Evolutionary conservation across 1,140 invertebrate species (phyloP).

Genomic region (Druon quercuslanigerum): DNA sequence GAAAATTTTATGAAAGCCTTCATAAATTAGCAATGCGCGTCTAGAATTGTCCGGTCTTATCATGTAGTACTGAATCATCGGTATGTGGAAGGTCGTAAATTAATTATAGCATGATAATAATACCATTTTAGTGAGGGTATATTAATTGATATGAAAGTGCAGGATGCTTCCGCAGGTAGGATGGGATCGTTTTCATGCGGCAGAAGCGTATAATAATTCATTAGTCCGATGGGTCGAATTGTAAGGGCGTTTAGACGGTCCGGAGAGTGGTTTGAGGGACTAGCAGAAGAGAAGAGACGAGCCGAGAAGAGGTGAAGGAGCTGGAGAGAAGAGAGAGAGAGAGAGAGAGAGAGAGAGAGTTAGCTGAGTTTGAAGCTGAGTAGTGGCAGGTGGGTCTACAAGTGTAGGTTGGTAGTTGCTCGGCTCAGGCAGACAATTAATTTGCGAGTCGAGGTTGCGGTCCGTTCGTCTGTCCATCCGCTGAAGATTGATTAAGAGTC

Average conservation of each 20-base stretch:
- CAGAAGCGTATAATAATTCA: slow-evolving; percentile 62
- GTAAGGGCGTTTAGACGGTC: slow-evolving; percentile 45
- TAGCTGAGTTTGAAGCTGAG: slow-evolving; percentile 54
- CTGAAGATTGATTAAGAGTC: slow-evolving; percentile 61
- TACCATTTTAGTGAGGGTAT: too few relatives aligned
- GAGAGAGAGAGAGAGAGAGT: too few relatives aligned
- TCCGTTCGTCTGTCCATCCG: slow-evolving; percentile 45
- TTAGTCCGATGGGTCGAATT: slow-evolving; percentile 61
- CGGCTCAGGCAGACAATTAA: slow-evolving; percentile 55
- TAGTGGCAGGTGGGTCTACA: slow-evolving; percentile 44
- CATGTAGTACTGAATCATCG: too few relatives aligned
- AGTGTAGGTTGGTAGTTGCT: slow-evolving; percentile 32
- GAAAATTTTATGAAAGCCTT: too few relatives aligned
- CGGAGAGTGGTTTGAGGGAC: background rate
- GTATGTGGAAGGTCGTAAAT: too few relatives aligned
- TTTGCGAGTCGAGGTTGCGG: slow-evolving; percentile 49
- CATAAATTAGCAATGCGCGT: too few relatives aligned
- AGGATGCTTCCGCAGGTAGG: too few relatives aligned
- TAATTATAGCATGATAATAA: too few relatives aligned
- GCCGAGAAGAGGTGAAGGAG: slow-evolving; percentile 27
- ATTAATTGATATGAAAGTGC: too few relatives aligned
- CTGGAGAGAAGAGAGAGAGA: slow-evolving; percentile 32
- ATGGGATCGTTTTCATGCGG: slow-evolving; percentile 48
- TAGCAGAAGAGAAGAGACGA: background rate
- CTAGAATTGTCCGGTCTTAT: too few relatives aligned